Conservation (phyloP, 1,140 invertebrate genomes). For the Forficula auricularia region DNA sequence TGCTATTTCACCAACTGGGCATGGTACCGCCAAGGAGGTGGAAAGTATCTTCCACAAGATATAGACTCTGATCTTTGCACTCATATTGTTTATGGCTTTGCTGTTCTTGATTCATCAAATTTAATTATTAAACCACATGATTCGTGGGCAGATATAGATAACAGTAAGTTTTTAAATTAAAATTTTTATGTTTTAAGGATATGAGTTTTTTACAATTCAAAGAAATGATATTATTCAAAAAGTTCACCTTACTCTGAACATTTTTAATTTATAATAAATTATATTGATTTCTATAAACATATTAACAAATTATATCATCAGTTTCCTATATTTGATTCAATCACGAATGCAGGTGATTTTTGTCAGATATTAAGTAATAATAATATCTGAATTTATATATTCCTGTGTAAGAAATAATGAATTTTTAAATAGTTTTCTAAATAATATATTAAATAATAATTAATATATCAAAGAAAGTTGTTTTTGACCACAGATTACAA, state of each 20-base stretch:
- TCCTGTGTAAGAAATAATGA: no score
- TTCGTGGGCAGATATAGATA: conserved; percentile 47
- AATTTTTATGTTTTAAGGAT: no score
- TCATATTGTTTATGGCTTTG: conserved; percentile 57
- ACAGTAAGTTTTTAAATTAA: conserved; percentile 29
- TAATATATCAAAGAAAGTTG: no score
- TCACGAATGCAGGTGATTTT: no score
- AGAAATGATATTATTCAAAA: background rate
- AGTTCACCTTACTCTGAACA: background rate
- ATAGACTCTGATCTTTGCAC: conserved; percentile 51
- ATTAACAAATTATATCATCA: no score
- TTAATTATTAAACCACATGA: conserved; percentile 46
- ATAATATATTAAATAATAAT: no score
- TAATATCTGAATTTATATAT: no score
- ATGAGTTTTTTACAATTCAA: background rate
- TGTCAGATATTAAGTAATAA: no score
- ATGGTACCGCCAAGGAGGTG: conserved; percentile 42
- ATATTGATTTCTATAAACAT: no score
- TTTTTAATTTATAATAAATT: background rate
- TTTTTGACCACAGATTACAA: no score
- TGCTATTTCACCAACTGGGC: conserved; percentile 57
- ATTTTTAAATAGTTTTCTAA: no score
- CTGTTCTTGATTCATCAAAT: conserved; percentile 37
- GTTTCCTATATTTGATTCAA: no score
- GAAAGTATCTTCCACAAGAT: conserved; percentile 42